Evolutionary conservation across 2,113 vertebrate species (phyloP).

Genomic region (Calidris pygmaea): DNA sequence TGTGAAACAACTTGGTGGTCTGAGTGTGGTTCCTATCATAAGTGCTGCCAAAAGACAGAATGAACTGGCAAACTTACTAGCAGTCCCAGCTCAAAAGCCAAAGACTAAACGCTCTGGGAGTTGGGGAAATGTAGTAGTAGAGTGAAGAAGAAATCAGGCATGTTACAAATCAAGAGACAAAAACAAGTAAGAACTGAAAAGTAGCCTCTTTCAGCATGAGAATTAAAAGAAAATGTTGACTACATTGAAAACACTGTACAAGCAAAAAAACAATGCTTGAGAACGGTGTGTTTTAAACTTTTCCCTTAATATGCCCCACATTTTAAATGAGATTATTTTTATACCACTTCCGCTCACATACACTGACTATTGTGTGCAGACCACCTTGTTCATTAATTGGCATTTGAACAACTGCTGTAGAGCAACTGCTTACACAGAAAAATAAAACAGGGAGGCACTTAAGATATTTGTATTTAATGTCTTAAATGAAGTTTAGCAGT

Average conservation of each 20-base stretch:
- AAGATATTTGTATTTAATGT: background rate
- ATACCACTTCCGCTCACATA: background rate
- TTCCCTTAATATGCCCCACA: background rate
- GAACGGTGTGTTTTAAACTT: background rate
- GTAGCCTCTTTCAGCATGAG: background rate
- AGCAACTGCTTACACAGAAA: background rate
- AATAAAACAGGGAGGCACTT: background rate
- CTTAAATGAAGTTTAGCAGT: background rate
- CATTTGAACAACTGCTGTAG: background rate
- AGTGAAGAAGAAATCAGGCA: background rate
- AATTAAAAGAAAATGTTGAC: background rate
- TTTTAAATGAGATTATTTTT: background rate
- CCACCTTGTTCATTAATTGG: background rate
- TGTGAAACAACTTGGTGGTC: background rate
- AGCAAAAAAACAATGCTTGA: background rate
- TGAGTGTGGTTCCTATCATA: background rate
- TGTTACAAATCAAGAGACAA: background rate
- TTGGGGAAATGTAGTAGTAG: background rate
- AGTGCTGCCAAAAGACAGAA: background rate
- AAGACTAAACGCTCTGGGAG: background rate
- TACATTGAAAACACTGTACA: background rate
- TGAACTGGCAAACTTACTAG: background rate
- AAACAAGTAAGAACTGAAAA: background rate
- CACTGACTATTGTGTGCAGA: background rate
- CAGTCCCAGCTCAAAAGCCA: background rate